Evolutionary conservation across 1,140 invertebrate species (phyloP).

Genomic region (Vollenhovia emeryi): DNA sequence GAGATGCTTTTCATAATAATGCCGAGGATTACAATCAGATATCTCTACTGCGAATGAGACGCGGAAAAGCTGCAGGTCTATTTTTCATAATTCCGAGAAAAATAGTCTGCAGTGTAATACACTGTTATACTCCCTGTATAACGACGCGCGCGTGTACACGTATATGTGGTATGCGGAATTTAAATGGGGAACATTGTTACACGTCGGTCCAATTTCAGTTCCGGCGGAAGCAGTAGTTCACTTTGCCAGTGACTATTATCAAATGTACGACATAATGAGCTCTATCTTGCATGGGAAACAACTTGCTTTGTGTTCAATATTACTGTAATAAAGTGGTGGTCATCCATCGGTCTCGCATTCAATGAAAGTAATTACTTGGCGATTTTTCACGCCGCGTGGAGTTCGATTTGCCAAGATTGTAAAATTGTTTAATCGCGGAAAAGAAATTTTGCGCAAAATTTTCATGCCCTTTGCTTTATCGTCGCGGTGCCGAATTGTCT

Average conservation of each 20-base stretch:
- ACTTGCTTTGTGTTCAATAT: constrained; percentile 20
- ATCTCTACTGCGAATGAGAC: not conserved
- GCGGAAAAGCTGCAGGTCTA: not conserved
- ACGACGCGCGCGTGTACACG: not conserved
- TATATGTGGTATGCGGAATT: constrained; percentile 35
- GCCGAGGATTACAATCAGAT: not conserved
- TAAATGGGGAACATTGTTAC: constrained; percentile 47
- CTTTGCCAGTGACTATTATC: constrained; percentile 53
- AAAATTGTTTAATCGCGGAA: not conserved
- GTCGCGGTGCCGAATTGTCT: not conserved
- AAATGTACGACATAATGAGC: constrained; percentile 36
- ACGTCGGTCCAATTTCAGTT: constrained; percentile 68
- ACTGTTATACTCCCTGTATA: not conserved
- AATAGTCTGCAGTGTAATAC: not conserved
- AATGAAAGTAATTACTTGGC: not conserved
- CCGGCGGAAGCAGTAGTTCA: constrained; percentile 63
- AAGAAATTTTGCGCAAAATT: not conserved
- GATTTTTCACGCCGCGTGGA: not conserved
- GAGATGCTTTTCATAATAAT: not conserved
- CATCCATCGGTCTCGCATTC: not conserved
- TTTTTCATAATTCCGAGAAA: not conserved
- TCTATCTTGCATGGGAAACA: constrained; percentile 54
- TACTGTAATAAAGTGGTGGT: not conserved
- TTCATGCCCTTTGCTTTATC: not conserved
- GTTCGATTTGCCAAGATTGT: not conserved